Conservation (phyloP, 1,140 invertebrate genomes). For the Pantala flavescens region DNA sequence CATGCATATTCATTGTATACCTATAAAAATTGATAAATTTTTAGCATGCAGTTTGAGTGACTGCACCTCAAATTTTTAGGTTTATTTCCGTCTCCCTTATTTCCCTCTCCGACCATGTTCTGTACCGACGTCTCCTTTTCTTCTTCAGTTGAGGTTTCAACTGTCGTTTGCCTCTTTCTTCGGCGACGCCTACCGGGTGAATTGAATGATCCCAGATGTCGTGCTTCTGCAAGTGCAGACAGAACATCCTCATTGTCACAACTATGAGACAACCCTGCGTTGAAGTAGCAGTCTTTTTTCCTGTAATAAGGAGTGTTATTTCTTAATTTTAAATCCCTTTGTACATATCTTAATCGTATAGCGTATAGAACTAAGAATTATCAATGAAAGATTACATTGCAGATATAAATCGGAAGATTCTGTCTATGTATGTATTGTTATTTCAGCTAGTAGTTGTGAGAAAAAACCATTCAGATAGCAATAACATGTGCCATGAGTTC, state of each 20-base stretch:
- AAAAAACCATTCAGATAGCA: too few species aligned
- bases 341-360: too few species aligned
- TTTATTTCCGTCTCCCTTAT: background rate
- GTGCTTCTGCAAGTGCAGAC: constrained; percentile 31
- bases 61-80: background rate
- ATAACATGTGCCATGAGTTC: too few species aligned
- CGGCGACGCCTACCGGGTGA: constrained; percentile 29
- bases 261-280: constrained; percentile 35
- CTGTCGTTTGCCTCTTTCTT: background rate
- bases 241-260: constrained; percentile 36
- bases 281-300: constrained; percentile 34
- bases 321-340: too few species aligned
- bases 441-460: too few species aligned
- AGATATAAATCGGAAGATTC: too few species aligned
- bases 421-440: too few species aligned
- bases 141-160: background rate
- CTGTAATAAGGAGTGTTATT: constrained; percentile 19
- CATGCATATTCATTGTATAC: too few species aligned
- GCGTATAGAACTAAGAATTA: too few species aligned
- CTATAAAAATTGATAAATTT: too few species aligned
- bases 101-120: background rate
- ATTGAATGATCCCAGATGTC: constrained; percentile 29
- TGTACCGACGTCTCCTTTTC: background rate
- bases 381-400: too few species aligned
- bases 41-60: background rate